phyloP scores from a whole-genome alignment of 1,140 invertebrate species.

The Drosophila quadrilineata region DNA sequence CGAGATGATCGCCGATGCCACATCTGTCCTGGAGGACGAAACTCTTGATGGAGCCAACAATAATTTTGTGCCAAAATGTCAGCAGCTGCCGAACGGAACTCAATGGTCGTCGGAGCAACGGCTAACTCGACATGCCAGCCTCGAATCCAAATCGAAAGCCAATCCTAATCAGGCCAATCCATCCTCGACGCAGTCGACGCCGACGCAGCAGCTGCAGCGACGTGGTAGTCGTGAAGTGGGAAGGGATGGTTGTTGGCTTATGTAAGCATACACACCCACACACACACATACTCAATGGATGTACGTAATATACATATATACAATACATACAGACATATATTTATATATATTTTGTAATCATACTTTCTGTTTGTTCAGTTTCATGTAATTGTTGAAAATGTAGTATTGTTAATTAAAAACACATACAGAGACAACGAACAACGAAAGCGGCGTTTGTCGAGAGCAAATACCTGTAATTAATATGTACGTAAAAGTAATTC shows the following conservation, averaged over 20 bases:
- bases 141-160: constrained; percentile 51
- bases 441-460: constrained; percentile 47
- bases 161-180: constrained; percentile 34
- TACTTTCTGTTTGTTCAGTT: constrained; percentile 25
- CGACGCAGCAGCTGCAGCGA: constrained; percentile 46
- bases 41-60: constrained; percentile 29
- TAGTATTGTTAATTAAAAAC: constrained; percentile 37
- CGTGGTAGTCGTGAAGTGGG: constrained; percentile 41
- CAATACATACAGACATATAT: constrained; percentile 10
- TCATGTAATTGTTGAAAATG: constrained; percentile 52
- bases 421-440: constrained; percentile 25
- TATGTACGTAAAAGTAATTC: constrained; percentile 47
- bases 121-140: constrained; percentile 58
- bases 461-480: constrained; percentile 57
- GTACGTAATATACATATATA: constrained; percentile 46
- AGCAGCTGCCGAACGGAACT: constrained; percentile 52
- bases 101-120: constrained; percentile 50
- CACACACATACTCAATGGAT: constrained; percentile 56
- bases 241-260: constrained; percentile 51
- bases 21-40: constrained; percentile 30
- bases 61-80: constrained; percentile 66
- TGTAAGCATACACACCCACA: constrained; percentile 40
- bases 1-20: constrained; percentile 12
- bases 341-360: constrained; percentile 13
- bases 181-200: constrained; percentile 51